Base-by-base conservation (phyloP, 2,113 vertebrate species). In the Synchiropus splendidus region DNA sequence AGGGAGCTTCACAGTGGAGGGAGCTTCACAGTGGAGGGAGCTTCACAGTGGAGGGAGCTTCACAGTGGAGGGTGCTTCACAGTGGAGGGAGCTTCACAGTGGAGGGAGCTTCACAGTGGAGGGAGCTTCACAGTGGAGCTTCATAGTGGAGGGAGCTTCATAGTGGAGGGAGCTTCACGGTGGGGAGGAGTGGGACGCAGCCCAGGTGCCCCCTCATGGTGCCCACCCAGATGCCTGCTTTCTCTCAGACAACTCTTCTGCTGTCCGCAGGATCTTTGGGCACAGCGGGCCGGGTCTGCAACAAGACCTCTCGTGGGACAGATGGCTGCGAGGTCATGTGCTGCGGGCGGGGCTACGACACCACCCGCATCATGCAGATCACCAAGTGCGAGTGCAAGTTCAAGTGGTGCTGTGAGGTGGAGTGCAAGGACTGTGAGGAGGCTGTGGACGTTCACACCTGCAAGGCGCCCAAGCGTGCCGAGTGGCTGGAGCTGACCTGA, bases 281-380 rank as follows among this genome's bases (percentile, higher is more conserved):
- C 61, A 99, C 95, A 0, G 92, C 92, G 0, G 94, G 95, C 2
- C 81, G 95, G 0, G 85, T 94, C 42, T 99, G 95, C 81, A 94
- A 82, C 77, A 97, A 91, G 82, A 75, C 74, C 10, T 99, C 94
- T 0, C 86, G 89, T 0, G 92, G 91, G 35, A 96, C 90, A 0
- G 95, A 99, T 0, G 91, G 94, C 35, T 99, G 95, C 11, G 95
- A 99, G 77, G 90, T 99, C 74, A 99, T 99, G 95, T 99, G 95
- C 79, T 99, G 95, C 5, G 95, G 94, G 15, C 82, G 95, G 21
- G 95, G 95, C 16, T 97, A 98, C 4, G 95, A 99, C 85, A 99
- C 95, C 49, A 96, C 87, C 0, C 85, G 91, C 27, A 82, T 90
- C 53, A 90, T 85, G 1, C 88, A 91, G 10, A 67, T 92, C 81